These are phyloP conservation scores for Simalia tracyae DNA, from an alignment of 2,797 vertebrate genomes.

Conservation along the genomic window DNA sequence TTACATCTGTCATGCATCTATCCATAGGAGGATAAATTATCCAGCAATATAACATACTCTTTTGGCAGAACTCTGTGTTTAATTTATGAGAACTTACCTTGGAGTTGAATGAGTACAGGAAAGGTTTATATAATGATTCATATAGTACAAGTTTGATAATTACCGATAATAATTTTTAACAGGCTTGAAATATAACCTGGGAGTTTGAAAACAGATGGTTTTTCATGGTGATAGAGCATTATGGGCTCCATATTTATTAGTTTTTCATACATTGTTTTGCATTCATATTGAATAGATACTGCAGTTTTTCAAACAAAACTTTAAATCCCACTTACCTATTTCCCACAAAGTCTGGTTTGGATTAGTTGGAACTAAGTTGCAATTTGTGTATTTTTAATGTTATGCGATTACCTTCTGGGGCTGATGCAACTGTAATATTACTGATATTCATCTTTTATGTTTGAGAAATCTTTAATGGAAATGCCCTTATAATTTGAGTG, in stretches of 20 bases:
- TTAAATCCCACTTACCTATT: conserved; percentile 38
- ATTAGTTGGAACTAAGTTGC: background rate
- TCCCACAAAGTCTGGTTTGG: conserved; percentile 10
- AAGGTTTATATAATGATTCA: conserved; percentile 51
- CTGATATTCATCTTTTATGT: background rate
- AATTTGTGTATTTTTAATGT: conserved; percentile 40
- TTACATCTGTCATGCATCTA: conserved; percentile 51
- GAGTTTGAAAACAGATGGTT: conserved; percentile 45
- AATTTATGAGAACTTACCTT: conserved; percentile 47
- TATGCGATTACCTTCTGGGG: conserved; percentile 57
- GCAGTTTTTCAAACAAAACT: conserved; percentile 37
- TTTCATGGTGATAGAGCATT: conserved; percentile 44
- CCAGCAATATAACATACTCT: conserved; percentile 50
- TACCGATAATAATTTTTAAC: conserved; percentile 43
- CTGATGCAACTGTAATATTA: conserved; percentile 19
- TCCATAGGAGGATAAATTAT: conserved; percentile 57
- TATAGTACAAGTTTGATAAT: conserved; percentile 46
- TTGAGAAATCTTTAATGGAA: background rate
- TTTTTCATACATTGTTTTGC: conserved; percentile 31
- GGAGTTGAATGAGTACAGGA: conserved; percentile 49
- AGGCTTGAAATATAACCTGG: conserved; percentile 53
- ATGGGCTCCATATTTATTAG: conserved; percentile 36
- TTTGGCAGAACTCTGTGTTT: conserved; percentile 40
- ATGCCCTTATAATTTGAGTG: background rate
- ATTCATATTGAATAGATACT: conserved; percentile 35